A percentile compares a stretch with the other conserved stretches of the same genome.
phyloP scores from a whole-genome alignment of 1,140 invertebrate genomes.

The Drosophila subpulchrella region DNA sequence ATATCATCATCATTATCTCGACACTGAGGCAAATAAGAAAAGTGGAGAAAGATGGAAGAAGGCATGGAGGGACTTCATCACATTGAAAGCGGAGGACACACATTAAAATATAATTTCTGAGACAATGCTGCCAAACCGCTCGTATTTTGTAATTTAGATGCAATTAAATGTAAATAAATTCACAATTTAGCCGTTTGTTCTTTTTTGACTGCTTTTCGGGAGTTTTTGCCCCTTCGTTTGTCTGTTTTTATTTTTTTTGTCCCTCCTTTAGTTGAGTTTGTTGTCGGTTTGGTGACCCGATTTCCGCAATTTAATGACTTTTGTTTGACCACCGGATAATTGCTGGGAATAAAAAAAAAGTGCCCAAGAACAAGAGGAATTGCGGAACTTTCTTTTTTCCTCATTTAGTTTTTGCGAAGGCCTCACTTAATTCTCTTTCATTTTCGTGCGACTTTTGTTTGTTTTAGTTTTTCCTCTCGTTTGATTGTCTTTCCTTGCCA shows the following conservation, averaged over 20 bases:
- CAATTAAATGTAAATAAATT: slow-evolving; percentile 83
- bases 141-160: slow-evolving; percentile 77
- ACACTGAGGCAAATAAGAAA: slow-evolving; percentile 39
- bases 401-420: slow-evolving; percentile 24
- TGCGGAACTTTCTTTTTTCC: slow-evolving; percentile 60
- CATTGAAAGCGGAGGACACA: slow-evolving; percentile 59
- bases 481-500: slow-evolving; percentile 32
- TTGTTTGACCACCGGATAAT: slow-evolving; percentile 79
- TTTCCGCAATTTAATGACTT: slow-evolving; percentile 82
- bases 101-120: slow-evolving; percentile 69
- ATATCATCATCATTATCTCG: slow-evolving; percentile 78
- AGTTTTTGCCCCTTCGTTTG: slow-evolving; percentile 26
- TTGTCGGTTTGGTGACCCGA: slow-evolving; percentile 73
- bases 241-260: slow-evolving; percentile 27
- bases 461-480: slow-evolving; percentile 56
- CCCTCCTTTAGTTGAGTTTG: slow-evolving; percentile 29
- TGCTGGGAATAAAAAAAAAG: slow-evolving; percentile 54
- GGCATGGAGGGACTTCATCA: slow-evolving; percentile 41
- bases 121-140: slow-evolving; percentile 33
- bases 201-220: slow-evolving; percentile 44
- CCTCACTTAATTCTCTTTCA: slow-evolving; percentile 35
- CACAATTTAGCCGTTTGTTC: slow-evolving; percentile 74
- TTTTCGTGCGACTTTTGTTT: slow-evolving; percentile 38
- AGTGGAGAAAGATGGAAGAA: background rate
- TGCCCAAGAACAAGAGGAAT: slow-evolving; percentile 36